These are phyloP conservation scores for Halisarca cf. caerulea DNA, from an alignment of 37 sponge, comb jelly and placozoan species.

Conservation along the genomic window DNA sequence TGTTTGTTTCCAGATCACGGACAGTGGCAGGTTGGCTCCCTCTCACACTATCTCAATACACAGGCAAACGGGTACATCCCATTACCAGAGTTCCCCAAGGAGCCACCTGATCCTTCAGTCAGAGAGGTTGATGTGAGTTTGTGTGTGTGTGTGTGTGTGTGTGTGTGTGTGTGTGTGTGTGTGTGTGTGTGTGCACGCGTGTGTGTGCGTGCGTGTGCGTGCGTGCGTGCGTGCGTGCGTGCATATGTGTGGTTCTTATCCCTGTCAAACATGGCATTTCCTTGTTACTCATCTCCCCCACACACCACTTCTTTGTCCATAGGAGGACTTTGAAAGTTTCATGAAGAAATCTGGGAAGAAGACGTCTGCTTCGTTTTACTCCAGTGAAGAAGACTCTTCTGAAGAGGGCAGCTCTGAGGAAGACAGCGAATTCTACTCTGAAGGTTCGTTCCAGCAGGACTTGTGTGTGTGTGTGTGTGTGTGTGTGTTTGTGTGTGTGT, in stretches of 20 bases:
- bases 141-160: no score
- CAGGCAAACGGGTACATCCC: conserved; percentile 88
- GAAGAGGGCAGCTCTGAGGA: neutral
- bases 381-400: conserved; percentile 52
- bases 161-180: no score
- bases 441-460: no score
- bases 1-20: conserved; percentile 51
- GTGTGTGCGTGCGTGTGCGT: no score
- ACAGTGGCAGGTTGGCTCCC: conserved; percentile 90
- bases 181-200: no score
- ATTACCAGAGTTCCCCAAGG: conserved; percentile 85
- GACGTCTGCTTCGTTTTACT: conserved; percentile 39
- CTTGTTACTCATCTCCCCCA: no score
- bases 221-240: no score
- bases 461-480: no score
- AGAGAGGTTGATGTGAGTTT: conserved; percentile 75
- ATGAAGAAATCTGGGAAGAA: conserved; percentile 37
- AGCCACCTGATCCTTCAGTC: conserved; percentile 86
- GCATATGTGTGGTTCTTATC: no score
- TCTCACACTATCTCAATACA: conserved; percentile 86
- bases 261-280: no score
- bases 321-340: conserved; percentile 24
- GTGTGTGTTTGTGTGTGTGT: conserved; percentile 28
- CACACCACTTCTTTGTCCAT: neutral
- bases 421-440: neutral